Evolutionary conservation across 2,888 invertebrate species (phyloP).

Genomic region (Drymonia ruficornis): DNA sequence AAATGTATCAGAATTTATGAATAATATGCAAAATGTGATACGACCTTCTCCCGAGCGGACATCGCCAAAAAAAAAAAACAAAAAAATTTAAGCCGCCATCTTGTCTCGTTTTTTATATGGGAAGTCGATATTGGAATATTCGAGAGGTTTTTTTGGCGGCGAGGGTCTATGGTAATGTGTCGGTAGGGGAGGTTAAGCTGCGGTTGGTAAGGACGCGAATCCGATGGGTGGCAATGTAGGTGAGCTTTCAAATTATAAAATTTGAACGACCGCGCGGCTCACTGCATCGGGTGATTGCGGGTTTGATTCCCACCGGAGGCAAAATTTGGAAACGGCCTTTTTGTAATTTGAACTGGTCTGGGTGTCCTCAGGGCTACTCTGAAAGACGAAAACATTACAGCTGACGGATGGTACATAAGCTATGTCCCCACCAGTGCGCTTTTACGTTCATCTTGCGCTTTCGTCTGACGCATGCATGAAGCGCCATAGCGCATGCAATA

Average conservation of each 20-base stretch:
- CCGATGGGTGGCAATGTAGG: neutral
- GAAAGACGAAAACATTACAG: too few relatives aligned
- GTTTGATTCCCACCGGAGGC: too few relatives aligned
- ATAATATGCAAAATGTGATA: slow-evolving; percentile 30
- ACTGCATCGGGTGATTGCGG: too few relatives aligned
- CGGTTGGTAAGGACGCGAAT: neutral
- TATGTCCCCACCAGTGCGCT: too few relatives aligned
- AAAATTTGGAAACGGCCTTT: too few relatives aligned
- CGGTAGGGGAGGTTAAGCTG: neutral
- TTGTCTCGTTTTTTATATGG: slow-evolving; percentile 18
- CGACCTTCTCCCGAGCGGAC: slow-evolving; percentile 19
- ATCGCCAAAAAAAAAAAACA: slow-evolving; percentile 16
- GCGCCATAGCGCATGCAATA: too few relatives aligned
- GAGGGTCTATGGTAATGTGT: slow-evolving; percentile 1
- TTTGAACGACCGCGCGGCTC: too few relatives aligned
- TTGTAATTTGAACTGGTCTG: too few relatives aligned
- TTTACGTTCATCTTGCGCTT: too few relatives aligned
- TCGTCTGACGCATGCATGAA: too few relatives aligned
- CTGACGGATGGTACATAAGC: too few relatives aligned
- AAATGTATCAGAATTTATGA: slow-evolving; percentile 22
- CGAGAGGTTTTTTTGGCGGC: slow-evolving; percentile 1
- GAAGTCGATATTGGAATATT: slow-evolving; percentile 6
- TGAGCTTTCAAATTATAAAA: neutral
- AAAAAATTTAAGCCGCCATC: slow-evolving; percentile 11
- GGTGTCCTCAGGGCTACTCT: too few relatives aligned